These are phyloP conservation scores for Panulirus ornatus DNA, from an alignment of 1,140 invertebrate genomes.

Conservation along the genomic window DNA sequence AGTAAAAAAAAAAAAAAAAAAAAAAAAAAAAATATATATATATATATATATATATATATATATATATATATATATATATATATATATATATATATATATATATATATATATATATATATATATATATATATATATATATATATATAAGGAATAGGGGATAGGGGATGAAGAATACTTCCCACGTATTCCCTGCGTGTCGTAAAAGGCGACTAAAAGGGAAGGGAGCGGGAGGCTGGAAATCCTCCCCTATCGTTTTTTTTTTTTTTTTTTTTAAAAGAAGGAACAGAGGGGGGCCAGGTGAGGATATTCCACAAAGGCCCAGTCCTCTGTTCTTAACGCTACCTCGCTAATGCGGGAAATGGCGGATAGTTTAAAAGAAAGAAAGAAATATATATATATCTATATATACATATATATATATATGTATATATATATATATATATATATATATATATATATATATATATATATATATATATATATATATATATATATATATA, in stretches of 20 bases:
- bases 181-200: too few species aligned
- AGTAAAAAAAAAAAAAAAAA: too few species aligned
- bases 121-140: conserved; percentile 41
- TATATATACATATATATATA: conserved; percentile 38
- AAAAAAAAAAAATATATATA: background rate
- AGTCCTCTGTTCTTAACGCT: too few species aligned
- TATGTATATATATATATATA: conserved; percentile 38
- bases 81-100: conserved; percentile 3
- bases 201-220: too few species aligned
- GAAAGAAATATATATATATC: too few species aligned
- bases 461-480: conserved; percentile 41
- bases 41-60: conserved; percentile 4
- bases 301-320: too few species aligned
- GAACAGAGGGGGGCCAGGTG: too few species aligned
- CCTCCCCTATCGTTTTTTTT: background rate
- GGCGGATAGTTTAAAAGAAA: too few species aligned
- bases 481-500: conserved; percentile 33
- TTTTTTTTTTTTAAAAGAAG: background rate
- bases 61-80: background rate
- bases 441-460: conserved; percentile 24
- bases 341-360: too few species aligned
- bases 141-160: too few species aligned
- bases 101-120: conserved; percentile 41
- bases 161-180: too few species aligned
- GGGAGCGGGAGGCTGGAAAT: too few species aligned